Base-by-base conservation (phyloP, 1,140 invertebrate species). In the Saccostrea cuccullata region DNA sequence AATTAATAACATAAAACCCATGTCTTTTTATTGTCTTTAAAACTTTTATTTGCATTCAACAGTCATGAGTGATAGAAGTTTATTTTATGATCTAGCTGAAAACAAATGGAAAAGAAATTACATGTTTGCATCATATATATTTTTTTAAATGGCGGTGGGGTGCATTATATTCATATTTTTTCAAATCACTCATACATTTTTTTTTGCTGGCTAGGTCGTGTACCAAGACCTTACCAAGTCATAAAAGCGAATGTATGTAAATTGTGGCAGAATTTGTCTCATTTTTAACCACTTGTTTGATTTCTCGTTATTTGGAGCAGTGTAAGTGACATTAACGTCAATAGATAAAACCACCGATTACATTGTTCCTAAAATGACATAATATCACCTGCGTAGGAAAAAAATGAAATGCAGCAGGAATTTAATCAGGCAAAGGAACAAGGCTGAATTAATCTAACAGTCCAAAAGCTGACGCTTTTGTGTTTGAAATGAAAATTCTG, bases 231-330 rank as follows among this genome's bases (percentile, higher is more conserved):
- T 20, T 1, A 20, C 60, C 20, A 67, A 67, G 23, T 67, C 70
- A 30, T 26, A 40, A 77, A 77, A 36, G 11, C 26, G 30, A 77
- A 30, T 36, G 70, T 77, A 36, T 77, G 70, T 77, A 77, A 30
- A 77, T 6, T 77, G 70, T 77, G 23, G 36, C 70, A 26, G 26
- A 77, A 26, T 26, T 26, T 30, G 15, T 17, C 26, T 77, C 30
- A 17, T 77, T 77, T 77, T 30, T 77, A 77, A 77, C 70, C 70
- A 30, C 26, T 77, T 77, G 70, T 77, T 77, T 77, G 70, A 30
- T 77, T 77, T 77, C 70, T 77, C 70, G 23, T 77, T 36, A 77
- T 36, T 77, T 36, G 26, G 23, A 23, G 67, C 67, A 13, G 26
- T 36, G 47, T 47, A 47, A 36, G 26, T 30, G 70, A 77, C 26